Evolutionary conservation across 30 jellyfish, hydroid and myxozoan genomes (phyloP).

Genomic region (Sanderia malayensis): DNA sequence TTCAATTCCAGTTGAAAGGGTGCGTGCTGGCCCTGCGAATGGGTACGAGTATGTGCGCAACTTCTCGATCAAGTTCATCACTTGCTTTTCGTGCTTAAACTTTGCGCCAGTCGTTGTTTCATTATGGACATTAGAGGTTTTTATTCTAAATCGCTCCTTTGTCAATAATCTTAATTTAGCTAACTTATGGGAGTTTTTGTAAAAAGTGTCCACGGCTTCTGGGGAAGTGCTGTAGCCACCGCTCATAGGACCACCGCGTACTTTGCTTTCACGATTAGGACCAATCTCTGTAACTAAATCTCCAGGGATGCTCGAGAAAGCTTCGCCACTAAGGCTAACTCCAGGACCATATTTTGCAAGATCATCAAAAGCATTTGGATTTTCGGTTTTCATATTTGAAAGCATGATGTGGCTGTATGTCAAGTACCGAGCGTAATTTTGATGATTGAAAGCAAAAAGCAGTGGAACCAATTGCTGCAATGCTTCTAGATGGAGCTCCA

Average conservation of each 20-base stretch:
- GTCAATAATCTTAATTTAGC: conserved; percentile 5
- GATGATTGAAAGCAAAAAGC: not conserved
- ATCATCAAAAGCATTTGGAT: not conserved
- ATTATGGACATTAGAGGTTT: conserved; percentile 34
- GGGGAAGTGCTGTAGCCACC: not conserved
- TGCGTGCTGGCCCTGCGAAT: too few relatives aligned
- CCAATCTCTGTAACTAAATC: not conserved
- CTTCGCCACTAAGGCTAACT: not conserved
- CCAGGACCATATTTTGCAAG: not conserved
- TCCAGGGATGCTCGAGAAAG: not conserved
- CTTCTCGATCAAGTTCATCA: too few relatives aligned
- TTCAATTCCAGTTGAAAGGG: too few relatives aligned
- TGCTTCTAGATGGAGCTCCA: not conserved
- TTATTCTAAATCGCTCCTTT: conserved; percentile 15
- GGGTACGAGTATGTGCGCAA: too few relatives aligned
- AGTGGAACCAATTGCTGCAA: not conserved
- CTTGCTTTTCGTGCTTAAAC: too few relatives aligned
- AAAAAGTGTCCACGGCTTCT: conserved; percentile 5
- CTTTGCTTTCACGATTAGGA: not conserved
- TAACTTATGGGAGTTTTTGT: conserved; percentile 31
- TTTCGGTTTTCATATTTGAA: not conserved
- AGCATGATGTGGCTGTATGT: not conserved
- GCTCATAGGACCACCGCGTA: not conserved
- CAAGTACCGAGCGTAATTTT: not conserved
- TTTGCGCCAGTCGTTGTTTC: conserved; percentile 38